These are phyloP conservation scores for Lerista edwardsae DNA, from an alignment of 2,797 vertebrate species.

Conservation along the genomic window DNA sequence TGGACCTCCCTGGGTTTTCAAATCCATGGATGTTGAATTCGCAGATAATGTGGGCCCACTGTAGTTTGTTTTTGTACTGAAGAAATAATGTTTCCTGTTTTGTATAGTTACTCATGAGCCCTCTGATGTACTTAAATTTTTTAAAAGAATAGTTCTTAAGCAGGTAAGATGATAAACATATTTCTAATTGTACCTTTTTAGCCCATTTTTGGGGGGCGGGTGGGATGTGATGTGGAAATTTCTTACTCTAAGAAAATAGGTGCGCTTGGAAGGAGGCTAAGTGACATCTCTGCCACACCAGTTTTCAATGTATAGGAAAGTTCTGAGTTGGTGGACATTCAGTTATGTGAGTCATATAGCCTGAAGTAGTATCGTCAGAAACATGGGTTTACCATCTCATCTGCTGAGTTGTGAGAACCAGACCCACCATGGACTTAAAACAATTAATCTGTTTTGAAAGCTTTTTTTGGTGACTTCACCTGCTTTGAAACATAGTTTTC, in stretches of 20 bases:
- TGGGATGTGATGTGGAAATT: neutral
- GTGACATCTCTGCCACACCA: neutral
- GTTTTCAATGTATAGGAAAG: neutral
- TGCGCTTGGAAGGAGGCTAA: neutral
- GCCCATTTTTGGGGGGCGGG: no score
- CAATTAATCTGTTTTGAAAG: neutral
- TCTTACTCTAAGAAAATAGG: neutral
- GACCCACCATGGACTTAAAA: neutral
- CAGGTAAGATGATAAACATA: neutral
- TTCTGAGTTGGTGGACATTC: neutral
- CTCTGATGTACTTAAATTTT: no score
- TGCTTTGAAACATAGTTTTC: slow-evolving; percentile 6
- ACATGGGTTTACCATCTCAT: neutral
- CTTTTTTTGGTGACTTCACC: neutral
- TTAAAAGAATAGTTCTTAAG: neutral
- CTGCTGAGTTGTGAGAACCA: neutral
- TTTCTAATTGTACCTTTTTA: neutral
- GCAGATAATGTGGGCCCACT: no score
- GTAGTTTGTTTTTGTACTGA: neutral
- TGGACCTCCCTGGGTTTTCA: no score
- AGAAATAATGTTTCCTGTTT: neutral
- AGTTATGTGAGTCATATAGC: neutral
- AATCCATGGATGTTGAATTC: no score
- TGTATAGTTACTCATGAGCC: neutral
- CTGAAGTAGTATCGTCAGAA: neutral